phyloP scores from a whole-genome alignment of 2,113 vertebrate genomes.

The Poeciliopsis occidentalis region DNA sequence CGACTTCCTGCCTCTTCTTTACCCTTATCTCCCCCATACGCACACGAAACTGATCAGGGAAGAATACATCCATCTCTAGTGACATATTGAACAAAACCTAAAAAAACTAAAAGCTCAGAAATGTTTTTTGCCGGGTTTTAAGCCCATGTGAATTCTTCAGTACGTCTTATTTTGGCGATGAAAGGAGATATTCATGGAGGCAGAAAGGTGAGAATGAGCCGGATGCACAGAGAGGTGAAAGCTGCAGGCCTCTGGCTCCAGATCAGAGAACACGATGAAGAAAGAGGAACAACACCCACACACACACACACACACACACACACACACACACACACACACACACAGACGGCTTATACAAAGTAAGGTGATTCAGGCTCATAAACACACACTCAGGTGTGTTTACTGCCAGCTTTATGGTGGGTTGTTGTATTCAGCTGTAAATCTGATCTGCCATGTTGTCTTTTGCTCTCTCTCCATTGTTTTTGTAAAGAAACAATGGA shows the following conservation, averaged over 20 bases:
- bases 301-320: background rate
- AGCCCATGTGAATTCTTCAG: background rate
- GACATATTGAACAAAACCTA: background rate
- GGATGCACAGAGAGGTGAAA: slow-evolving; percentile 19
- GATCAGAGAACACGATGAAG: slow-evolving; percentile 33
- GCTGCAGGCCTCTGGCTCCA: slow-evolving; percentile 44
- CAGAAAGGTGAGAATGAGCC: slow-evolving; percentile 48
- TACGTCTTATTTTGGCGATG: background rate
- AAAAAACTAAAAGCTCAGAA: too few species aligned
- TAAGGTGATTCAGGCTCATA: background rate
- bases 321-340: background rate
- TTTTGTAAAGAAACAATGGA: too few species aligned
- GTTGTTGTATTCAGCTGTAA: background rate
- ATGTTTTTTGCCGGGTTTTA: too few species aligned
- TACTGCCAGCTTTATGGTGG: background rate
- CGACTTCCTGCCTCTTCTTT: slow-evolving; percentile 6
- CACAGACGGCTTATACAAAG: background rate
- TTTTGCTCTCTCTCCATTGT: too few species aligned
- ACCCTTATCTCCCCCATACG: slow-evolving; percentile 1
- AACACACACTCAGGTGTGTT: slow-evolving; percentile 7
- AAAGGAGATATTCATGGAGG: slow-evolving; percentile 14
- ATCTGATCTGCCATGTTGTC: background rate
- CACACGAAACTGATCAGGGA: background rate
- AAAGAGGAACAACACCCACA: background rate
- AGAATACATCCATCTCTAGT: background rate